Conservation (phyloP, 2,113 vertebrate species). For the Lampris incognitus region DNA sequence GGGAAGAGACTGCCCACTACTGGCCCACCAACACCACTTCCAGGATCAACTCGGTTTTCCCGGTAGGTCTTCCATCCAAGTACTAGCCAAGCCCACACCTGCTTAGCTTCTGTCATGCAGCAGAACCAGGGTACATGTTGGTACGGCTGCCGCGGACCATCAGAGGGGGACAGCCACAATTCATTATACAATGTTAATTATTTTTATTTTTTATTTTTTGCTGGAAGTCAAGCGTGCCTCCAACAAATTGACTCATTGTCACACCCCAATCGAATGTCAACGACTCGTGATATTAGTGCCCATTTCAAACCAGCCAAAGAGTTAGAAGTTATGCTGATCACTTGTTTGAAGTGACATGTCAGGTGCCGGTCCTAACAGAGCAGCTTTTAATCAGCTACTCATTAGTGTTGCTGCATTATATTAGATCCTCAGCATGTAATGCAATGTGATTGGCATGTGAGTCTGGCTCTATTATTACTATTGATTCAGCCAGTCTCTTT, state of each 20-base stretch:
- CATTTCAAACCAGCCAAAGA: constrained; percentile 68
- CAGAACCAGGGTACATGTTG: too few relatives aligned
- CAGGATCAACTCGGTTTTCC: too few relatives aligned
- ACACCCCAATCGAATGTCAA: constrained; percentile 56
- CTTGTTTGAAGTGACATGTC: constrained; percentile 49
- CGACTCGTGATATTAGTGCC: constrained; percentile 39
- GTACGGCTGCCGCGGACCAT: neutral
- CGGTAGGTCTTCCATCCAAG: too few relatives aligned
- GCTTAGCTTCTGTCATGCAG: too few relatives aligned
- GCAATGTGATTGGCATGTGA: constrained; percentile 32
- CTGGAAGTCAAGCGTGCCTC: constrained; percentile 55
- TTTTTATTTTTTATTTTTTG: constrained; percentile 43
- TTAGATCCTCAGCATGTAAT: constrained; percentile 10
- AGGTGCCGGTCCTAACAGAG: constrained; percentile 45
- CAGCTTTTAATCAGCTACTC: constrained; percentile 60
- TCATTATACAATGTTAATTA: constrained; percentile 74
- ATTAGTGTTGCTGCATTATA: constrained; percentile 48
- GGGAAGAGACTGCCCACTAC: too few relatives aligned
- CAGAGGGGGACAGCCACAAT: constrained; percentile 41
- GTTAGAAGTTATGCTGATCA: constrained; percentile 38
- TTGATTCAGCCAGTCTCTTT: neutral
- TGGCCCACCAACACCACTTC: too few relatives aligned
- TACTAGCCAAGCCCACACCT: too few relatives aligned
- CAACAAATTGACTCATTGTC: constrained; percentile 70
- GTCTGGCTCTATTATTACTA: constrained; percentile 33